Evolutionary conservation across 2,797 vertebrate genomes (phyloP), one percentile per base, ranked within the genome.

Genomic region (Coracias cyanogaster): DNA sequence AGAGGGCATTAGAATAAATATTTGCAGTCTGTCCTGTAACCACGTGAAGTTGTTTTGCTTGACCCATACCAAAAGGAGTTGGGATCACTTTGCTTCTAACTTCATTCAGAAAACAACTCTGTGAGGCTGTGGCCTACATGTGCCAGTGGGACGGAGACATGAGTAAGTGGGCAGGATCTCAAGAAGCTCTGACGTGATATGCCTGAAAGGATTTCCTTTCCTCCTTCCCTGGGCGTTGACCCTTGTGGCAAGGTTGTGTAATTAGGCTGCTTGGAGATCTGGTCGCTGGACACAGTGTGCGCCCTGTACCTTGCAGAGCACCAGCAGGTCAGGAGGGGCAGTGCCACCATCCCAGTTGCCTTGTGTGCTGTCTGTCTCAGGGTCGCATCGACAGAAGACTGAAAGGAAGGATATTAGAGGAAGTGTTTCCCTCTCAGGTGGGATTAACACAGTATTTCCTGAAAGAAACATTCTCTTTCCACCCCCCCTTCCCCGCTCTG

Each of bases 131-230:
- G 45, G 48, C 39, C 55, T 18, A 6, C 4, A 3, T 54, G 55
- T 82, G 35, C n/a, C 22, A 11, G 45, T 46, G 65, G 45, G 46
- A 64, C 39, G n/a, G 48, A 77, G 39, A 33, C 6, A 7, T 45
- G 66, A 70, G 11, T 51, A 39, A 93, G 81, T n/a, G 28, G 20
- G 74, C 28, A 71, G 57, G 67, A 41, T 89, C 72, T 95, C 37
- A 9, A 77, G 64, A 35, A 90, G 71, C 60, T 89, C 84, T 54
- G 52, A 43, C 2, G 15, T 33, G 78, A 61, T 71, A 4, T 28
- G 43, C 37, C 66, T 22, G 6, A 62, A 89, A 60, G 60, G 88
- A 66, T 87, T 93, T 74, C 71, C 78, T 93, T 79, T 70, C 48
- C 74, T 57, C 35, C 49, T 0, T 2, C 52, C 82, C 37, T 14